Percentiles rank a stretch among this genome's conserved stretches.
Evolutionary conservation across 2,888 invertebrate genomes (phyloP).

Genomic region (Herminia tarsipennalis): DNA sequence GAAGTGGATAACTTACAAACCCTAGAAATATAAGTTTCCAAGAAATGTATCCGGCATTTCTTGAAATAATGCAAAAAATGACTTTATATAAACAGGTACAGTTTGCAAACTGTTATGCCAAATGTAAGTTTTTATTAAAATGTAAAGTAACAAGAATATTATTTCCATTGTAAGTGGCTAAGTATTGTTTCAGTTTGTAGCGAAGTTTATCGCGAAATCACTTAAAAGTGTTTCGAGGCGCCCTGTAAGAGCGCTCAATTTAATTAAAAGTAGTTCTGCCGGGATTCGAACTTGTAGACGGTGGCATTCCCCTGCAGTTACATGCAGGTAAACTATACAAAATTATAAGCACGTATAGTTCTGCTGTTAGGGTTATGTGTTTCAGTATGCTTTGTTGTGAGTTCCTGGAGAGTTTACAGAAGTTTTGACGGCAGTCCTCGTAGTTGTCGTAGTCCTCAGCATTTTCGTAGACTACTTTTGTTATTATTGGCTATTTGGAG

Average conservation of each 20-base stretch:
- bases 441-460: no score
- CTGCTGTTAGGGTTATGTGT: no score
- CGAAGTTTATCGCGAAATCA: constrained; percentile 68
- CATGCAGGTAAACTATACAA: constrained; percentile 13
- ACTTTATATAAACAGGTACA: constrained; percentile 33
- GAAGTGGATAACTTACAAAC: no score
- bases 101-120: constrained; percentile 30
- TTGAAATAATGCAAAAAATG: constrained; percentile 33
- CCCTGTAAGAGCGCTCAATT: constrained; percentile 64
- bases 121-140: constrained; percentile 48
- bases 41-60: constrained; percentile 22
- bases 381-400: no score
- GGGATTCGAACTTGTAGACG: constrained; percentile 49
- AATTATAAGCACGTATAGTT: no score
- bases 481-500: no score
- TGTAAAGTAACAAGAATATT: constrained; percentile 46
- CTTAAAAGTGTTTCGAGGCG: constrained; percentile 65
- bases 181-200: constrained; percentile 64
- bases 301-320: constrained; percentile 35
- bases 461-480: no score
- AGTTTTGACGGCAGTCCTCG: no score
- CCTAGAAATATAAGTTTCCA: constrained; percentile 13
- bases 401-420: no score
- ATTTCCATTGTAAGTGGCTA: constrained; percentile 53
- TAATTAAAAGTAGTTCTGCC: constrained; percentile 67